Conservation (phyloP, 2,113 vertebrate species). For the Eretmochelys imbricata region DNA sequence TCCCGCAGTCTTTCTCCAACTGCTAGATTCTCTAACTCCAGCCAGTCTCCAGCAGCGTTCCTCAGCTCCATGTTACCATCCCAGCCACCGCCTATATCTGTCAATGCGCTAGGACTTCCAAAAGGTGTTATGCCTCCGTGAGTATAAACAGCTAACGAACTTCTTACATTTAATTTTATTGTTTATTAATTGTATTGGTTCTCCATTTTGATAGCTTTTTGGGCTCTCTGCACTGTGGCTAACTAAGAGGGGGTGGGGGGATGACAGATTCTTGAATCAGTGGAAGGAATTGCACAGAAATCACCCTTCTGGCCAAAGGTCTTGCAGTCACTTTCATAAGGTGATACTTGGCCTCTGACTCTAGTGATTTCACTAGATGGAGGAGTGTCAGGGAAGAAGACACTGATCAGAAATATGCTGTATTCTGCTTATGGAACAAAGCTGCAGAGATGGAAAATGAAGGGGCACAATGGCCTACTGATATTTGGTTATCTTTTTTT, state of each 20-base stretch:
- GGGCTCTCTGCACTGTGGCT: background rate
- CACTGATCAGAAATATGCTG: background rate
- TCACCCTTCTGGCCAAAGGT: background rate
- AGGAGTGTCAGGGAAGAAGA: background rate
- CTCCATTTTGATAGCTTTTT: background rate
- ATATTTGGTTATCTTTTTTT: background rate
- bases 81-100: constrained; percentile 77
- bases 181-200: background rate
- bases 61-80: constrained; percentile 92
- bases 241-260: background rate
- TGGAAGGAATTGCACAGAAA: background rate
- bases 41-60: constrained; percentile 90
- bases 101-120: constrained; percentile 94
- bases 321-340: background rate
- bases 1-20: constrained; percentile 73
- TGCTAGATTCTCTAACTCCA: constrained; percentile 75
- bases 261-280: background rate
- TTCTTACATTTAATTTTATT: background rate
- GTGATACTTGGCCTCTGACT: background rate
- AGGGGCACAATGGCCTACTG: background rate
- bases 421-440: background rate
- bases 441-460: background rate
- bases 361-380: background rate
- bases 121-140: constrained; percentile 87
- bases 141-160: constrained; percentile 68